Base-by-base conservation (phyloP, 2,888 invertebrate genomes). In the Watsonalla binaria region DNA sequence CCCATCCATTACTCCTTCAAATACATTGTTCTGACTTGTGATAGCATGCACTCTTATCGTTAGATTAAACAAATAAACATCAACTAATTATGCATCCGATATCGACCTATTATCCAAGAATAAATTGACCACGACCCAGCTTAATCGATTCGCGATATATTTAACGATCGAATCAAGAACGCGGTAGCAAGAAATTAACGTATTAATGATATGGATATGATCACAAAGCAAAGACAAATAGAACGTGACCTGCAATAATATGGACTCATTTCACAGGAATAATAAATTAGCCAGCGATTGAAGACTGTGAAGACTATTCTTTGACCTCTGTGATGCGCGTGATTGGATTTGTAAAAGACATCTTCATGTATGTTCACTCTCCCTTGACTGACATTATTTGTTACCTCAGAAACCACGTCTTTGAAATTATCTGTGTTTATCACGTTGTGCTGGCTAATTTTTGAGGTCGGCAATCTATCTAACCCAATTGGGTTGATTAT, bases 161-260 rank as follows among this genome's bases (percentile, higher is more conserved):
- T 51, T 42, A 51, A 37, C 45, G 33, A 6, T 51, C 35, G 7
- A 51, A 47, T 56, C 55, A 48, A 57, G 54, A 61, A 66, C 54
- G 51, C 61, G 62, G 64, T 53, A 69, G 61, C 61, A 5, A 51
- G 51, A 33, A 60, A 63, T 65, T 60, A 55, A 60, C 56, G 47
- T 42, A 51, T 49, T 67, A 69, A 68, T 64, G 58, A 62, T 66
- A 61, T 45, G 57, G 46, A 61, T 63, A 61, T 57, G 52, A 62
- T 59, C 54, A 53, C 54, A 58, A 55, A 57, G 58, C 49, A 62
- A 60, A 57, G 59, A 15, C 9, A 49, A 14, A 46, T 13, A 13
- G 33, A n/a, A 51, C 71, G 71, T 69, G 69, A 59, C 51, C 46
- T 6, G 66, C 34, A 33, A 52, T 34, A 55, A 35, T 54, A 70